These are phyloP conservation scores for Coturnix japonica DNA, from an alignment of 2,113 vertebrate genomes.

Conservation along the genomic window DNA sequence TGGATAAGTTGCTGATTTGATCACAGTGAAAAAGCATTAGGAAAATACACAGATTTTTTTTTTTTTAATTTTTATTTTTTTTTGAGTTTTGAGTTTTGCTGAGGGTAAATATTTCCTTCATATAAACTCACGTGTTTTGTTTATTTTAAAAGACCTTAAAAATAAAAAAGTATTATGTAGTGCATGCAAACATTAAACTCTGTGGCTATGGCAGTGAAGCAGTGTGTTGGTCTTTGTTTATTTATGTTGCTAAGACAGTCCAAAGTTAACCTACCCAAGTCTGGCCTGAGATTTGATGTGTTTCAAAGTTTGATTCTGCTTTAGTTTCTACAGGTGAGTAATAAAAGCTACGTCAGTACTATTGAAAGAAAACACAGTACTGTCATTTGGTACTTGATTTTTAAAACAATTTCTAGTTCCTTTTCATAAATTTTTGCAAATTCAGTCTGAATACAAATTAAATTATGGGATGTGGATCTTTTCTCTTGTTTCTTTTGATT, in stretches of 20 bases:
- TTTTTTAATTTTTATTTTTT: no score
- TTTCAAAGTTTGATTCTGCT: not conserved
- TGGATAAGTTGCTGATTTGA: not conserved
- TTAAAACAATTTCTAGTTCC: accelerated
- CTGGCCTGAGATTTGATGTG: not conserved
- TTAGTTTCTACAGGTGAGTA: not conserved
- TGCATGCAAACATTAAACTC: not conserved
- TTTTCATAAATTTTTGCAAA: not conserved
- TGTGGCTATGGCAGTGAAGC: not conserved
- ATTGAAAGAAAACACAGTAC: not conserved
- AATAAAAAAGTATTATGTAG: not conserved
- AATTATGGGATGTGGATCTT: not conserved
- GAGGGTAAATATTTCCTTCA: not conserved
- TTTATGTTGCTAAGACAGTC: not conserved
- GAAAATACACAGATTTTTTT: not conserved
- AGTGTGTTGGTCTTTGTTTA: not conserved
- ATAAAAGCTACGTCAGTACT: accelerated
- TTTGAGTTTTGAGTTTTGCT: not conserved
- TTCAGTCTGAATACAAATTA: not conserved
- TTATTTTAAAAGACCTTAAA: not conserved
- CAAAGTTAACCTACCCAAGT: accelerated
- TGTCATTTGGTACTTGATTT: not conserved
- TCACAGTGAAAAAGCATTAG: not conserved
- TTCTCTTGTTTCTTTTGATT: not conserved
- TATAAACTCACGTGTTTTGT: not conserved